Base-by-base conservation (phyloP, 2,113 vertebrate genomes). In the Talpa occidentalis region DNA sequence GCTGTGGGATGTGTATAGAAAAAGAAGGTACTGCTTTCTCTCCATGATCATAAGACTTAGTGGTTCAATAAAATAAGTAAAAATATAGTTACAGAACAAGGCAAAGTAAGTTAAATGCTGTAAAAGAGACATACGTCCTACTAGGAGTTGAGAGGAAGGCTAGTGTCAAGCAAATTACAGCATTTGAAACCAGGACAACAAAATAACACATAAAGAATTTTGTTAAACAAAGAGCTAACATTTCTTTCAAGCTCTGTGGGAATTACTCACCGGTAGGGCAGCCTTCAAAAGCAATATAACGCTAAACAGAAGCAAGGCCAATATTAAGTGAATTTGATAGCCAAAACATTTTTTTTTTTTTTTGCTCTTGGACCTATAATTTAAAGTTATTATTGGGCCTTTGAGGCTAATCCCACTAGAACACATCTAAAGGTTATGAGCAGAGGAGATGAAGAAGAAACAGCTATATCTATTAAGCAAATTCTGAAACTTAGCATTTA, bases 151-250 rank as follows among this genome's bases (percentile, higher is more conserved):
- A 82, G 87, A 93, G n/a, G 12, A 64, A 95, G 64, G 42, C 40
- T 91, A 95, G 4, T 82, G 77, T 67, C 56, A 76, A 91, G 66
- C 26, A 94, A 92, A 62, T 59, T 26, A 74, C n/a, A 88, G 90
- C 9, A n/a, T 30, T 52, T 70, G 21, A 90, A 92, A 92, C 7
- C 1, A 56, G 56, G 74, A 78, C 28, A 24, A 56, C 54, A 94
- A 76, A 89, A 76, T 70, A 94, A 88, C 32, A 62, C 2, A 70
- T 69, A n/a, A 85, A 73, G 64, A 84, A 70, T 93, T 60, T 66
- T 96, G 40, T 91, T 94, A 80, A 88, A 67, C 81, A n/a, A 82
- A 88, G 47, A 91, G 49, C 69, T 89, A 42, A 79, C 37, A 37
- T 81, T 77, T 81, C 56, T 72, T 60, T 12, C 19, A 60, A 37